A percentile compares a stretch with the other conserved stretches of the same genome.
Conservation (phyloP, 1,140 invertebrate genomes). For the Drosophila nasuta region DNA sequence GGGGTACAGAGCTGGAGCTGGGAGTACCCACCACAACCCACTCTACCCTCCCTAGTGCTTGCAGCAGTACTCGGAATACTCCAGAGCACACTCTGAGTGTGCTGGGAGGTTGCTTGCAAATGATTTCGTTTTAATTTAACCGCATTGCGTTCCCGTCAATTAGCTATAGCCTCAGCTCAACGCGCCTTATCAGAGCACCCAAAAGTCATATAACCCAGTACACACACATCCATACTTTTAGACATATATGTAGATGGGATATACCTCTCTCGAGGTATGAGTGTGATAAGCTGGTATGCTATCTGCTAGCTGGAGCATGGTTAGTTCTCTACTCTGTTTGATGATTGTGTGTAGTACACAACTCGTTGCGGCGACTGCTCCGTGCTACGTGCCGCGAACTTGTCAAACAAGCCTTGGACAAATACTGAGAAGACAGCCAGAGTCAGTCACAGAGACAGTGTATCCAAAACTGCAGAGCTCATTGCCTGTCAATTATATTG, state of each 20-base stretch:
- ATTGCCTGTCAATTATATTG: conserved; percentile 49
- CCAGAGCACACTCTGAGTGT: background rate
- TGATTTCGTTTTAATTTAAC: conserved; percentile 81
- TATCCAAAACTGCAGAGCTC: conserved; percentile 44
- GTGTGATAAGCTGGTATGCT: conserved; percentile 61
- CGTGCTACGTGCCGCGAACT: conserved; percentile 74
- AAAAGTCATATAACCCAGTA: conserved; percentile 75
- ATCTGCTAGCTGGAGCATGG: conserved; percentile 44
- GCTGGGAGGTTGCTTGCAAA: conserved; percentile 65
- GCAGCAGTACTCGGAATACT: background rate
- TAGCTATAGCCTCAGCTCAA: conserved; percentile 54
- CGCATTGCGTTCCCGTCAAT: conserved; percentile 67
- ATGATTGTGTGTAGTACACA: conserved; percentile 76
- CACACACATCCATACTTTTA: background rate
- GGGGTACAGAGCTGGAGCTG: conserved; percentile 12
- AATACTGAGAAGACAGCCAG: conserved; percentile 45
- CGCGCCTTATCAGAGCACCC: conserved; percentile 65
- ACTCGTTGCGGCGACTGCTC: conserved; percentile 69
- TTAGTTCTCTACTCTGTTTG: conserved; percentile 51
- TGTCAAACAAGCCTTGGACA: conserved; percentile 77
- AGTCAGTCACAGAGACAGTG: background rate
- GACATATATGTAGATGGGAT: conserved; percentile 11
- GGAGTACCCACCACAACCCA: background rate
- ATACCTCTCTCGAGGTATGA: conserved; percentile 13
- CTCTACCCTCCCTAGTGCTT: too few species aligned